Percentiles rank a stretch among this genome's conserved stretches.
Conservation (phyloP, 2,888 invertebrate genomes). For the Limenitis arthemis region DNA sequence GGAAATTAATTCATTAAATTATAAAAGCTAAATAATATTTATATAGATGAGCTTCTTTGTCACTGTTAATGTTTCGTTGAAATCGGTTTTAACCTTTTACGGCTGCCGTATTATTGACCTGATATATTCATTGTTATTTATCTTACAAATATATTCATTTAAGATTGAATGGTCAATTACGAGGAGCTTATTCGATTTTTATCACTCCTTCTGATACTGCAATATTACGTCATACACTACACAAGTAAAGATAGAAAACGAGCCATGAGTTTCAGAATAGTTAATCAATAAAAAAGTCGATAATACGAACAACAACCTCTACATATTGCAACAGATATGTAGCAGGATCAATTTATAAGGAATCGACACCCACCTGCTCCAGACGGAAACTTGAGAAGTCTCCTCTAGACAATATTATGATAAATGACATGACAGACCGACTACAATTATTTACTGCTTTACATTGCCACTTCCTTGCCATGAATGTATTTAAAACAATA, state of each 20-base stretch:
- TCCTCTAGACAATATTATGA: constrained; percentile 57
- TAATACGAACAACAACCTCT: background rate
- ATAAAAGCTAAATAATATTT: too few relatives aligned
- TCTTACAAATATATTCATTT: constrained; percentile 9
- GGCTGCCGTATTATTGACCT: constrained; percentile 11
- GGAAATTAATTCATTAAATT: too few relatives aligned
- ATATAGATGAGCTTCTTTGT: constrained; percentile 8
- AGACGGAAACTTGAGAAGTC: constrained; percentile 40
- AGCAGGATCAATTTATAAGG: constrained; percentile 45
- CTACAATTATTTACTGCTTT: constrained; percentile 39
- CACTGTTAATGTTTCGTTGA: constrained; percentile 14
- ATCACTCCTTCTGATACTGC: too few relatives aligned
- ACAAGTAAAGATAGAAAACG: too few relatives aligned
- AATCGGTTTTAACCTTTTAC: constrained; percentile 16
- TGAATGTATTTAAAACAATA: background rate
- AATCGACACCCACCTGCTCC: constrained; percentile 45
- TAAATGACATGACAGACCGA: constrained; percentile 46
- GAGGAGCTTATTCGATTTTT: background rate
- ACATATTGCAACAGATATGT: constrained; percentile 25
- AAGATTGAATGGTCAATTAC: constrained; percentile 6
- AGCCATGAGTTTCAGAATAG: too few relatives aligned
- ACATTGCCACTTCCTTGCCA: constrained; percentile 3
- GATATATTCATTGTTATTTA: constrained; percentile 11
- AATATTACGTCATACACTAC: too few relatives aligned
- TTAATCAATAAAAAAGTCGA: too few relatives aligned